Base-by-base conservation (phyloP, 1,140 invertebrate genomes). In the Schlechtendalia chinensis region DNA sequence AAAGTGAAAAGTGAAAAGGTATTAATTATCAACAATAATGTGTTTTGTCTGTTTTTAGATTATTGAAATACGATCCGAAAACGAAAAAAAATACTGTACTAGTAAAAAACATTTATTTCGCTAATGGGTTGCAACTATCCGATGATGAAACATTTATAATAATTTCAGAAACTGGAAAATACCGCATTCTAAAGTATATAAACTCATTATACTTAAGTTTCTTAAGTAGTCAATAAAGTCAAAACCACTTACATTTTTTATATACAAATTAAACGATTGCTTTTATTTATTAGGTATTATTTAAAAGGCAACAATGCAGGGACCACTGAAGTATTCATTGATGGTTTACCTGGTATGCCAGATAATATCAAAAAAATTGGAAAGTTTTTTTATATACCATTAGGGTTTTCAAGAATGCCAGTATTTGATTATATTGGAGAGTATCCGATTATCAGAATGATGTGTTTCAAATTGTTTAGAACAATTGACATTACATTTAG, bases 121-220 rank as follows among this genome's bases (percentile, higher is more conserved):
- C 93, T 5, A 96, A 96, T 88, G 94, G 95, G 8, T 84, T 96
- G n/a, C 87, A 87, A 58, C 83, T 96, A 1, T 92, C 93, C 32
- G 87, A 89, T 19, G 90, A 95, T 84, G 90, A 93, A 85, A 89
- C 90, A 80, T 93, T 91, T 85, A 83, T 96, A 3, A 83, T 96
- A 16, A 89, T 94, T 0, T 84, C 89, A 8, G 94, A 96, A 87
- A 89, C 90, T 29, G 80, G 83, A 12, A 84, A 83, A 1, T 88
- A 86, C 79, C 83, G 87, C 80, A 83, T 90, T 17, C 83, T 84
- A 14, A 88, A 86, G 88, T 89, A 39, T 4, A 39, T 39, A n/a
- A n/a, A n/a, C n/a, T n/a, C n/a, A n/a, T n/a, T n/a, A n/a, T n/a
- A n/a, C n/a, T n/a, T n/a, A n/a, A n/a, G n/a, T n/a, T n/a, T n/a